Evolutionary conservation across 2,113 vertebrate genomes (phyloP).

Genomic region (Bufo bufo): DNA sequence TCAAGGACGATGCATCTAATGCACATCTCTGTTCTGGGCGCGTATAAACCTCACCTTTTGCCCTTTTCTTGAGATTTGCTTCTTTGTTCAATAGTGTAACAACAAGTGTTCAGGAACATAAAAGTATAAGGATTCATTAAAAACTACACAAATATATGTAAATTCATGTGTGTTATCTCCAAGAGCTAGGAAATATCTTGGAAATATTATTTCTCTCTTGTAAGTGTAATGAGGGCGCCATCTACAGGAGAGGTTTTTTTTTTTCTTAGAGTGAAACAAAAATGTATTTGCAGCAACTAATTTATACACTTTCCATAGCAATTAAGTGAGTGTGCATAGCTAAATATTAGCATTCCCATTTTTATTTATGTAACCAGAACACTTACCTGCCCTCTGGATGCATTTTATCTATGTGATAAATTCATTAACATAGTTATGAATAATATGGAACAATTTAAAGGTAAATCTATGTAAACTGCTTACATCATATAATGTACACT

Average conservation of each 20-base stretch:
- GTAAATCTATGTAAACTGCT: background rate
- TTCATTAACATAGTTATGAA: background rate
- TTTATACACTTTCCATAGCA: background rate
- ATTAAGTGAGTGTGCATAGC: background rate
- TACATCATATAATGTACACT: background rate
- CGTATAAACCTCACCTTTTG: slow-evolving; percentile 58
- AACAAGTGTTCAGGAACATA: background rate
- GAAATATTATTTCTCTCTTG: slow-evolving; percentile 9
- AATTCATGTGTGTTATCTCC: background rate
- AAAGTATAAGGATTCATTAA: background rate
- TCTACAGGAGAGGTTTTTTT: slow-evolving; percentile 59
- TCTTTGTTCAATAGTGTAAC: background rate
- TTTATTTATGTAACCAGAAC: background rate
- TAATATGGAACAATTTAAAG: background rate
- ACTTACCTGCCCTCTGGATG: no score
- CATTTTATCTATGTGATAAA: background rate
- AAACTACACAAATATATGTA: no score
- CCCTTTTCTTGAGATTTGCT: slow-evolving; percentile 7
- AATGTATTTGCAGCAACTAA: background rate
- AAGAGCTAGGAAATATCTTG: background rate
- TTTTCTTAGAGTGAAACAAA: background rate
- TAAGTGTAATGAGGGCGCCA: slow-evolving; percentile 61
- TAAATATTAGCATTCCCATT: background rate
- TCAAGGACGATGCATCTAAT: slow-evolving; percentile 62
- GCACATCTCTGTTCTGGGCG: slow-evolving; percentile 62